phyloP scores from a whole-genome alignment of 2,113 vertebrate genomes.

The Microcebus griseorufus region DNA sequence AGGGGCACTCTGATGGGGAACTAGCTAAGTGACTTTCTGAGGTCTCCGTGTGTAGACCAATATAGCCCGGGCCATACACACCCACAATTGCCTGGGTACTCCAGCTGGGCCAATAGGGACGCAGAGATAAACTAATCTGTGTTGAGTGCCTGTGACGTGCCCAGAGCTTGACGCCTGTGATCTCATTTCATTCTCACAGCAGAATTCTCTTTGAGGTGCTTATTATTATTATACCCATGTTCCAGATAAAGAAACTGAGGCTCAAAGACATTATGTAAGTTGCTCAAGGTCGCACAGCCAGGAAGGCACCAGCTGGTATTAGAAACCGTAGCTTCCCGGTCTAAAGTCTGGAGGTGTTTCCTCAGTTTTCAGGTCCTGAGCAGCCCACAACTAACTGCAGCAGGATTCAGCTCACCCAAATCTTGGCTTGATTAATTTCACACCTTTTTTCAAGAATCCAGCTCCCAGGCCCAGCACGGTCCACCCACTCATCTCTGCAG shows the following conservation, averaged over 20 bases:
- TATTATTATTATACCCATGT: not conserved
- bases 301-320: not conserved
- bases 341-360: not conserved
- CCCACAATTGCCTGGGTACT: not conserved
- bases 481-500: conserved; percentile 35
- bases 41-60: not conserved
- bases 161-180: not conserved
- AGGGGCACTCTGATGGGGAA: not conserved
- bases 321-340: not conserved
- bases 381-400: not conserved
- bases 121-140: not conserved
- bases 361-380: not conserved
- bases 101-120: not conserved
- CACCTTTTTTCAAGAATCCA: conserved; percentile 45
- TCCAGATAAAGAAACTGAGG: not conserved
- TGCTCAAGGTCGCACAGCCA: not conserved
- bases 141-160: accelerated
- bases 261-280: not conserved
- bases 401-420: not conserved
- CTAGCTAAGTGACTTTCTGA: not conserved
- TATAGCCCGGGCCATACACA: accelerated
- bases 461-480: not conserved
- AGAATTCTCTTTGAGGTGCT: not conserved
- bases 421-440: conserved; percentile 55
- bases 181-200: not conserved